These are phyloP conservation scores for Manacus vitellinus DNA, from an alignment of 2,113 vertebrate genomes.

Conservation along the genomic window DNA sequence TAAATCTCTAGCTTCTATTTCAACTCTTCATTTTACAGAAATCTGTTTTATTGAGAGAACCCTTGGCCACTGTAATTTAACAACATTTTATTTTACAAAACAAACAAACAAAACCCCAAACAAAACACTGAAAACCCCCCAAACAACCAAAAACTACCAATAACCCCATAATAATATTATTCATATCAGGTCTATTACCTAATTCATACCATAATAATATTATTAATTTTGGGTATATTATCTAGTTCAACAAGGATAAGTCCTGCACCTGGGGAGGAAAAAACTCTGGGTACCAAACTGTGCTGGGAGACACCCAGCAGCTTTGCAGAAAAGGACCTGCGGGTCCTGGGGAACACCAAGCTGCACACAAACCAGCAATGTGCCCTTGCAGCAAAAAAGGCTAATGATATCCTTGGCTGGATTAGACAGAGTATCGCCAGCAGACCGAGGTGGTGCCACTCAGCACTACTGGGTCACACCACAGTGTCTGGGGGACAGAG, in stretches of 20 bases:
- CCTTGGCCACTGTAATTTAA: neutral
- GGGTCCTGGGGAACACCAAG: neutral
- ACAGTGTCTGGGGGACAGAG: no score
- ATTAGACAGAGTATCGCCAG: neutral
- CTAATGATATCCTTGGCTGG: neutral
- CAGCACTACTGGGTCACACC: neutral
- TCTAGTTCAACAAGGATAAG: neutral
- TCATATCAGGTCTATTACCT: neutral
- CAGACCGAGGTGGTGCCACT: neutral
- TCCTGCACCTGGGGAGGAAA: neutral
- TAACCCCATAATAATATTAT: neutral
- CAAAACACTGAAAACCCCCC: neutral
- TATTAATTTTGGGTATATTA: neutral
- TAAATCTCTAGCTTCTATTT: neutral
- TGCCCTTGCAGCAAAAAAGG: neutral
- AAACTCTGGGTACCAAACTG: fast-evolving
- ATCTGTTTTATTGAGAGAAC: neutral
- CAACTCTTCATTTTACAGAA: neutral
- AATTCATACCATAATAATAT: neutral
- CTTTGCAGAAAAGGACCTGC: neutral
- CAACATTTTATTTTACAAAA: neutral
- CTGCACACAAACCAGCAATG: neutral
- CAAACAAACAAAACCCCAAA: neutral
- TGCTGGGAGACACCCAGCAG: neutral
- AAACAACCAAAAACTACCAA: neutral